Base-by-base conservation (phyloP, 1,140 invertebrate genomes). In the Drosophila bocqueti region DNA sequence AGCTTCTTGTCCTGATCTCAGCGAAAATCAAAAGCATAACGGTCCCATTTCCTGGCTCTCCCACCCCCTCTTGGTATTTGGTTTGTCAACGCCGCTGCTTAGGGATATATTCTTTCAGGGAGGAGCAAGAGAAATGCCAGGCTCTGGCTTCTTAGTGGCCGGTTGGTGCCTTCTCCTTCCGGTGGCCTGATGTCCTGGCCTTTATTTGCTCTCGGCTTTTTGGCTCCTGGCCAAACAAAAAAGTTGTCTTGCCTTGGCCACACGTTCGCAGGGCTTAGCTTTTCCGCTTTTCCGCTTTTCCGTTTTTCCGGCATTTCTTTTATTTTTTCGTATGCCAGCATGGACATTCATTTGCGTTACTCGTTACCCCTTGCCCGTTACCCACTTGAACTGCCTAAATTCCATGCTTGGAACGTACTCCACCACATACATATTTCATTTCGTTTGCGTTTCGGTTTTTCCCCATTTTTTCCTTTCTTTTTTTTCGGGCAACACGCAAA, bases 341-440 rank as follows among this genome's bases (percentile, higher is more conserved):
- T 40, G 79, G 42, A 75, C 67, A 55, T 72, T 73, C 67, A 68
- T 72, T 73, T 61, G 54, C 38, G 67, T 52, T 72, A 49, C 68
- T 43, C 69, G 45, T 71, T 71, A 59, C 36, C 69, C 69, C 15
- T 26, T 59, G 36, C 69, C 54, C 54, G 45, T 73, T 72, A 61
- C 24, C 69, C 71, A 76, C 81, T 83, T 69, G 77, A 83, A 79
- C 71, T 65, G 78, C 61, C 69, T 43, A 79, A 79, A 83, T 83
- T 76, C 81, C 81, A 29, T 49, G 64, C 54, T 36, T 13, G 47
- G n/a, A 68, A 71, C 40, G 63, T 68, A 71, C 67, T 69, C 62
- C 63, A 46, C 58, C 59, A 64, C 81, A 75, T 83, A 76, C 81
- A 83, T 83, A 83, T 83, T 83, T 83, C 64, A 83, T 83, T 83